Evolutionary conservation across 1,140 invertebrate genomes (phyloP).

Genomic region (Oncopodura yosiiana): DNA sequence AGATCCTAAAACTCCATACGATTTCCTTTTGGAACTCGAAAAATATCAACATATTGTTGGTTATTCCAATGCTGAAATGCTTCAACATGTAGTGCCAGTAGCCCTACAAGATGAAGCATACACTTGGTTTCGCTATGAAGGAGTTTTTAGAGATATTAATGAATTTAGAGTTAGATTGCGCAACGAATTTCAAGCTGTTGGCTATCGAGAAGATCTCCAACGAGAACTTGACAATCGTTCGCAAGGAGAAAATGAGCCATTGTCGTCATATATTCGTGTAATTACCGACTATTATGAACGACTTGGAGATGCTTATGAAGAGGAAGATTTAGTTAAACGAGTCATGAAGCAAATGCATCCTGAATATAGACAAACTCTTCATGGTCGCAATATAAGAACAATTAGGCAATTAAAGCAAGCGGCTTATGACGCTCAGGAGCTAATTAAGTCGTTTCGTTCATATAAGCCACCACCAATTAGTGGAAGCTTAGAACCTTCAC

Average conservation of each 20-base stretch:
- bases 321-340: background rate
- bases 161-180: slow-evolving; percentile 1
- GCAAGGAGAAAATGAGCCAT: slow-evolving; percentile 10
- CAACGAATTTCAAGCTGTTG: slow-evolving; percentile 5
- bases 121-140: background rate
- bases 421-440: too few relatives aligned
- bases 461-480: too few relatives aligned
- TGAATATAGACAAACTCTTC: background rate
- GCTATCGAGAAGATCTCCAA: background rate
- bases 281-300: slow-evolving; percentile 10
- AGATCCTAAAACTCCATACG: background rate
- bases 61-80: background rate
- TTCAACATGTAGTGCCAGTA: slow-evolving; percentile 3
- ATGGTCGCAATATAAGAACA: too few relatives aligned
- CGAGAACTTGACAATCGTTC: slow-evolving; percentile 9
- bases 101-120: slow-evolving; percentile 3
- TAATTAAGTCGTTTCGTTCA: too few relatives aligned
- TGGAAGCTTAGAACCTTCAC: too few relatives aligned
- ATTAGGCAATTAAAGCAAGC: too few relatives aligned
- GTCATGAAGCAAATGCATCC: slow-evolving; percentile 15
- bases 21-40: slow-evolving; percentile 7
- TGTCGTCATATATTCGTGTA: slow-evolving; percentile 9
- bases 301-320: background rate
- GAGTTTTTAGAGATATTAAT: background rate
- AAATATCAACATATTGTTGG: slow-evolving; percentile 2